Conservation (phyloP, 1,140 invertebrate species). For the Temnothorax longispinosus region DNA sequence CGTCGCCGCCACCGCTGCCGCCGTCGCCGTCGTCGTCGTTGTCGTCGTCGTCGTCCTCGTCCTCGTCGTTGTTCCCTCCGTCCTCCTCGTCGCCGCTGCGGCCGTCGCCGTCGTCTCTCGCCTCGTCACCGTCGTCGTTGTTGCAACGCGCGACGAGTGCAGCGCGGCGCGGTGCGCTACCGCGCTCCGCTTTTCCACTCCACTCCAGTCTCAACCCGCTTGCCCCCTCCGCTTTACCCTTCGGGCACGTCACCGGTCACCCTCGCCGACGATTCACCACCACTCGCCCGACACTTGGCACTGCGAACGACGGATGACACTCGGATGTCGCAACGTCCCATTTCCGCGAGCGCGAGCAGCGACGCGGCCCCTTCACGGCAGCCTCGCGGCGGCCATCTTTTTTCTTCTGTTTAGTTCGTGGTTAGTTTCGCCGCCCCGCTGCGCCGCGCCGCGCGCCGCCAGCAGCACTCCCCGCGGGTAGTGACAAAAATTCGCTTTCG, state of each 20-base stretch:
- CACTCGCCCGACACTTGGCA: constrained; percentile 69
- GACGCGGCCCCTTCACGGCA: constrained; percentile 75
- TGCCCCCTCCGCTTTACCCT: background rate
- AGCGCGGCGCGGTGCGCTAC: background rate
- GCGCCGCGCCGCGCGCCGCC: constrained; percentile 30
- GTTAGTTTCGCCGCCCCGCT: constrained; percentile 25
- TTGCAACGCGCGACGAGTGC: constrained; percentile 19
- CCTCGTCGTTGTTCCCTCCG: too few species aligned
- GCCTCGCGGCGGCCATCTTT: constrained; percentile 76
- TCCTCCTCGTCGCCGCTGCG: background rate
- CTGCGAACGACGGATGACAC: constrained; percentile 70
- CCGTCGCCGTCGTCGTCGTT: background rate
- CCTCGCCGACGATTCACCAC: constrained; percentile 46
- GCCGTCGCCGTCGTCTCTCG: background rate
- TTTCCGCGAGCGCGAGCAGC: constrained; percentile 73
- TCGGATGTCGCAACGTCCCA: constrained; percentile 75
- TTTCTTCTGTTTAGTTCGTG: constrained; percentile 53
- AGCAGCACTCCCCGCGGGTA: constrained; percentile 42
- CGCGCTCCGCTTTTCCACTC: constrained; percentile 27
- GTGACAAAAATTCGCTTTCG: constrained; percentile 43
- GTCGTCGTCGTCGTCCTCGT: background rate
- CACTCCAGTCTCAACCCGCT: constrained; percentile 3
- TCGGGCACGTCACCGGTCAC: constrained; percentile 72
- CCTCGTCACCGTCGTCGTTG: constrained; percentile 22
- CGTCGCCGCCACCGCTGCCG: background rate